Evolutionary conservation across 1,140 invertebrate species (phyloP), one percentile per base, ranked within the genome.

Genomic region (Stenopsyche tienmushanensis): DNA sequence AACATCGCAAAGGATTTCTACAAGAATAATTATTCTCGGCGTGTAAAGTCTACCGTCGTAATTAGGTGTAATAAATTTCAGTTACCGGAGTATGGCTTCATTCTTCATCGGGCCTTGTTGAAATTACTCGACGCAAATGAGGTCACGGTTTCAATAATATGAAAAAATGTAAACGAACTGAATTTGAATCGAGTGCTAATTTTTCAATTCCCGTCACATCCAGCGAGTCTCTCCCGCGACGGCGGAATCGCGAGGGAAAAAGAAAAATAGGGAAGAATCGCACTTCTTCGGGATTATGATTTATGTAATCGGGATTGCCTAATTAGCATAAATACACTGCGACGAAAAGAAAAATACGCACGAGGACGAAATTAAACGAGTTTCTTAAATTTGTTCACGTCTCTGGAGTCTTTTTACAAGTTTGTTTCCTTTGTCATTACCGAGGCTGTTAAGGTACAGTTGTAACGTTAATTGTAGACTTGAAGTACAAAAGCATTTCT

Each of bases 41-140:
- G 17, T 47, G 44, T 47, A 47, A 47, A 47, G 44, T 47, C 44
- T 5, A 7, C 44, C 44, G 44, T 9, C 17, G 44, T 47, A 47
- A 47, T 47, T 47, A 47, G 44, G 8, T 18, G 44, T 47, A 47
- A 47, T 47, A 47, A 47, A 47, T 47, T 47, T 47, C 8, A 47
- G 10, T 47, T 47, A 47, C 44, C 44, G 7, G 44, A 39, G 34
- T 39, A 39, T 39, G 34, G 34, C 44, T 8, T 18, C 44, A 47
- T 47, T 18, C 10, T 20, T 47, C 44, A 47, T 15, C 10, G 44
- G 44, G 17, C 5, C 18, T 7, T 47, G 44, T 15, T 5, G 10
- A 15, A 47, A 39, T 39, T n/a, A n/a, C n/a, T n/a, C n/a, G 29
- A 13, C 5, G 29, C 29, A 5, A 34, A 34, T 13, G 29, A 13